Evolutionary conservation across 2,888 invertebrate species (phyloP), one percentile per base, ranked within the genome.

Genomic region (Cyaniris semiargus): DNA sequence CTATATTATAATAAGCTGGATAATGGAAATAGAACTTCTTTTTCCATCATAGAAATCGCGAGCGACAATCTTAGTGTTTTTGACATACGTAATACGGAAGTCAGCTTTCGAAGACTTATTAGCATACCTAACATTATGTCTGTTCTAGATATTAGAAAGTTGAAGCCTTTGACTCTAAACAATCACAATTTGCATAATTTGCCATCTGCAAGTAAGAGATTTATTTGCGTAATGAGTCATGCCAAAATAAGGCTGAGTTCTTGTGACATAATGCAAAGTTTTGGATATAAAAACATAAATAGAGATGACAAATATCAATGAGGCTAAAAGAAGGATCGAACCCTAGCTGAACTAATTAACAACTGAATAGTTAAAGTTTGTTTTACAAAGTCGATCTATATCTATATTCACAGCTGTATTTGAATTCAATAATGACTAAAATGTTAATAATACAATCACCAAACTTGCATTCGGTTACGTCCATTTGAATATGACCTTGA

Each of bases 401-500:
- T 27, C 15, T 27, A 66, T 66, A 66, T 23, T 27, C 27, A 66
- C 27, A 66, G 27, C 27, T 66, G 66, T 66, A 66, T 66, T 66
- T 66, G 15, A 27, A 27, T 27, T 27, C 27, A 66, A 27, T 27
- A 27, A 66, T 66, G 66, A 1, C 66, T 66, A 15, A 66, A 66
- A 27, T 66, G 66, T 27, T 66, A 66, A 66, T 66, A 66, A 66
- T 31, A 66, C 15, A 27, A 71, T 71, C n/a, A 13, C 21, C 71
- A 71, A 71, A 71, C 38, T 38, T 38, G 34, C 71, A 34, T 71
- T 71, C 38, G 21, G 34, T 38, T 71, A 1, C 21, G 34, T 38
- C 38, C 71, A 71, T 71, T 71, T 23, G 13, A 71, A 71, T 71
- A 38, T 71, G 38, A 71, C 71, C 71, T 71, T 71, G 71, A 71